Conservation (phyloP, 2,113 vertebrate species). For the Meriones unguiculatus region DNA sequence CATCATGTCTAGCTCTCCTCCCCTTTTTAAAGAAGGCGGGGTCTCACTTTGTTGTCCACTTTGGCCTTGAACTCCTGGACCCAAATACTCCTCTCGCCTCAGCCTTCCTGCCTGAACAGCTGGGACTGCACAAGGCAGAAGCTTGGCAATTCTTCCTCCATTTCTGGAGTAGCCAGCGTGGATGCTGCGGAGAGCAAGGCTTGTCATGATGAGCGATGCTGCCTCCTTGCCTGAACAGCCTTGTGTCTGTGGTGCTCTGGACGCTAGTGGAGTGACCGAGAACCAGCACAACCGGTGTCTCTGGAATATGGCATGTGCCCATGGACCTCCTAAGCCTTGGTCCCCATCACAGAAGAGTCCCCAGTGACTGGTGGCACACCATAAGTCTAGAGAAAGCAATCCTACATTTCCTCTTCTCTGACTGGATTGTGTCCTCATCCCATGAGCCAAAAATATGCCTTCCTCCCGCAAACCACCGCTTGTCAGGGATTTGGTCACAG, state of each 20-base stretch:
- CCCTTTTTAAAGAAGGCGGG: background rate
- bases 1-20: background rate
- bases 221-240: background rate
- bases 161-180: background rate
- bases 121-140: background rate
- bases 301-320: background rate
- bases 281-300: background rate
- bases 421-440: background rate
- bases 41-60: background rate
- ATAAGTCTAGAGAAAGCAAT: background rate
- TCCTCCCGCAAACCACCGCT: background rate
- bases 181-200: no score
- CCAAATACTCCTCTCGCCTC: background rate
- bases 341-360: no score
- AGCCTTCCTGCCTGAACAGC: background rate
- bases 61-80: background rate
- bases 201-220: background rate
- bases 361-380: background rate
- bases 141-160: background rate
- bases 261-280: rapidly evolving
- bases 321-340: rapidly evolving
- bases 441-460: background rate
- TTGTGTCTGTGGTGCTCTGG: background rate
- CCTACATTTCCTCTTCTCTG: background rate
- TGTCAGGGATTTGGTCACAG: background rate